phyloP scores from a whole-genome alignment of 1,140 invertebrate species.

The Ceratina japonica region DNA sequence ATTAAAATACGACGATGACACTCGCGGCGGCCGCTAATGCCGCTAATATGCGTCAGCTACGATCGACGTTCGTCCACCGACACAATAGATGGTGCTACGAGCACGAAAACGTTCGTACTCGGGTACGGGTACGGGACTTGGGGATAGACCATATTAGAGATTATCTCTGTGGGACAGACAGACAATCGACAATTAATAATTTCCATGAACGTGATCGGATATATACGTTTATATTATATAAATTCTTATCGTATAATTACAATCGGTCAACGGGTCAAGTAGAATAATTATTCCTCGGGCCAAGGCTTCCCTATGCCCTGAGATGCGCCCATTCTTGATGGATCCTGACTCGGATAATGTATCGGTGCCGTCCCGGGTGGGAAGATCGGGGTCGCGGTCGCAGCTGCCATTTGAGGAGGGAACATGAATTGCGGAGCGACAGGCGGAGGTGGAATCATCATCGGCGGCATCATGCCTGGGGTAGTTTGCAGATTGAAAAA shows the following conservation, averaged over 20 bases:
- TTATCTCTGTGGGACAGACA: too few relatives aligned
- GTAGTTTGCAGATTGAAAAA: constrained; percentile 82
- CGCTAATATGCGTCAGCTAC: constrained; percentile 43
- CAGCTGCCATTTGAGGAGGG: constrained; percentile 77
- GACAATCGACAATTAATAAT: background rate
- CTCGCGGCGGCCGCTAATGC: constrained; percentile 39
- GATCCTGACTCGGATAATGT: constrained; percentile 97
- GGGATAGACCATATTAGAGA: too few relatives aligned
- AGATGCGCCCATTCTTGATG: constrained; percentile 90
- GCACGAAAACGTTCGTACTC: too few relatives aligned
- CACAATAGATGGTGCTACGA: constrained; percentile 54
- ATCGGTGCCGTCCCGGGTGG: constrained; percentile 82
- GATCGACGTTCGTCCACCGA: constrained; percentile 27
- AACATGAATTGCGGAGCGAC: constrained; percentile 79
- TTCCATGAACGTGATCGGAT: constrained; percentile 19
- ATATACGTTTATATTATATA: constrained; percentile 37
- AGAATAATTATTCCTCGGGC: constrained; percentile 73
- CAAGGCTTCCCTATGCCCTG: constrained; percentile 79
- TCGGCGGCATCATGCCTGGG: constrained; percentile 80
- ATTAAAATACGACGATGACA: constrained; percentile 47
- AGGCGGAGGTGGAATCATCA: constrained; percentile 80
- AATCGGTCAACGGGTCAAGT: constrained; percentile 2
- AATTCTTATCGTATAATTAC: constrained; percentile 24
- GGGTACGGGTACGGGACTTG: too few relatives aligned
- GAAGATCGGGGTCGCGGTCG: constrained; percentile 76